Evolutionary conservation across 2,888 invertebrate species (phyloP).

Genomic region (Latrodectus elegans): DNA sequence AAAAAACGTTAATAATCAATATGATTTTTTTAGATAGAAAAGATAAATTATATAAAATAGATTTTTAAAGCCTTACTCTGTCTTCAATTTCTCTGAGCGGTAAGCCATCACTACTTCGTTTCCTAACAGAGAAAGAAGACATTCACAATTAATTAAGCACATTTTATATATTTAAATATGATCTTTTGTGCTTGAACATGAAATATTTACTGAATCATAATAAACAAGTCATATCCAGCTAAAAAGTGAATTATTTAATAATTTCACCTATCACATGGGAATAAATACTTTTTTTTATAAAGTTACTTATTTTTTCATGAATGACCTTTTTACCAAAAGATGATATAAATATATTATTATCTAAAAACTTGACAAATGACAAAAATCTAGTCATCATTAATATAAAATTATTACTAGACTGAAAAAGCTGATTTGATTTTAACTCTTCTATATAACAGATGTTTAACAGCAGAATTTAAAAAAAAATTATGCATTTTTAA

Average conservation of each 20-base stretch:
- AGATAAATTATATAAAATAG: neutral
- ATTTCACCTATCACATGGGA: neutral
- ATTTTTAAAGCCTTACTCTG: slow-evolving; percentile 25
- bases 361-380: no score
- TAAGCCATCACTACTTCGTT: slow-evolving; percentile 53
- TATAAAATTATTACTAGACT: no score
- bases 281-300: no score
- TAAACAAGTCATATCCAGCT: neutral
- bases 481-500: no score
- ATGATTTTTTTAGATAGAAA: neutral
- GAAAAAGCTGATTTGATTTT: no score
- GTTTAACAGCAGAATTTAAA: no score
- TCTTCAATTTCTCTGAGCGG: slow-evolving; percentile 59
- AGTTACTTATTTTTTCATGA: neutral
- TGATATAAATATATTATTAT: no score
- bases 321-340: neutral
- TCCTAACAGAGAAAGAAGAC: slow-evolving; percentile 22
- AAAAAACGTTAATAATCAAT: neutral
- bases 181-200: no score
- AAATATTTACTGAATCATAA: neutral
- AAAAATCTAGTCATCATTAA: no score
- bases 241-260: neutral
- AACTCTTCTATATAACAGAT: no score
- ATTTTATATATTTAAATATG: neutral
- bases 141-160: neutral